Conservation (phyloP, 2,113 vertebrate genomes). For the Ivindomyrus marchei region DNA sequence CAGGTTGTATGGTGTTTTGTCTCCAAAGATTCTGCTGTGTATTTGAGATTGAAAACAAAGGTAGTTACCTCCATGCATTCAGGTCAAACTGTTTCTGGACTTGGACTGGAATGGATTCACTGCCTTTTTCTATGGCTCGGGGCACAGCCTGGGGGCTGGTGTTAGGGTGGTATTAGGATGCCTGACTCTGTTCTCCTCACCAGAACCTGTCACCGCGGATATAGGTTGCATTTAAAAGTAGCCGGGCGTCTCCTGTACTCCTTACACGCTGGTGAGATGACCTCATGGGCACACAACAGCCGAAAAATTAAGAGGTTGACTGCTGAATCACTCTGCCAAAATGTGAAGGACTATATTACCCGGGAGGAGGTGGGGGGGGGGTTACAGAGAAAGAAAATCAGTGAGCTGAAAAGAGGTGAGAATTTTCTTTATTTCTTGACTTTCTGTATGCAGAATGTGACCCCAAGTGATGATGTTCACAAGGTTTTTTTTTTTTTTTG, state of each 20-base stretch:
- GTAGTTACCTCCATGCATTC: neutral
- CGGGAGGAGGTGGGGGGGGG: neutral
- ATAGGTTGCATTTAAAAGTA: neutral
- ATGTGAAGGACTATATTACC: neutral
- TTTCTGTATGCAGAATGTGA: constrained; percentile 5
- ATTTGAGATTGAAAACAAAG: neutral
- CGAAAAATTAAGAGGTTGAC: neutral
- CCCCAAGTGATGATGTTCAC: neutral
- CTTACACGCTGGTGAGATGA: neutral
- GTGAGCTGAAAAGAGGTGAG: neutral
- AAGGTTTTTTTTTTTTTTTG: neutral
- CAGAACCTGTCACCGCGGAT: neutral
- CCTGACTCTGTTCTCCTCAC: neutral
- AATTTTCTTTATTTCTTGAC: neutral
- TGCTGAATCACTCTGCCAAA: neutral
- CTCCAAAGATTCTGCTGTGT: neutral
- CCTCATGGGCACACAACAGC: neutral
- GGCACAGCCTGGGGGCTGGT: neutral
- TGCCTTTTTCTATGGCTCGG: neutral
- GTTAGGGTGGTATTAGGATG: neutral
- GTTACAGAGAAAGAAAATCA: neutral
- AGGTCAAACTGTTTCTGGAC: neutral
- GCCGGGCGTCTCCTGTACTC: neutral
- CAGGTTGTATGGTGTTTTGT: neutral
- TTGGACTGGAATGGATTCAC: neutral